Evolutionary conservation across 2,888 invertebrate species (phyloP), one percentile per base, ranked within the genome.

Genomic region (Chrysolina oricalcia): DNA sequence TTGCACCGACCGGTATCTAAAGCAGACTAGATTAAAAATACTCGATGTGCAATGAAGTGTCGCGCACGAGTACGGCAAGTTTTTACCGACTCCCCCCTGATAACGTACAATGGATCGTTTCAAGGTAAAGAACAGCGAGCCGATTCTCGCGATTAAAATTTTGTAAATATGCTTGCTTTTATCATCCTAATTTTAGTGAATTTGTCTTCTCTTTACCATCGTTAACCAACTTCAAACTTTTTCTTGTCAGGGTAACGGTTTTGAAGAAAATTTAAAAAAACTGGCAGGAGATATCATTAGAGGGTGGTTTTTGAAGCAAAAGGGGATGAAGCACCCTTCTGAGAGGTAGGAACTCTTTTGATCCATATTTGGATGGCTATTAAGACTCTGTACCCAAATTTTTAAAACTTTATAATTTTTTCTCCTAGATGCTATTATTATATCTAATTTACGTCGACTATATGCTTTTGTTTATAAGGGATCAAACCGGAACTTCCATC

Each of bases 71-170:
- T 56, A 56, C 56, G 56, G 56, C 56, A 56, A 56, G 56, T 13
- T 56, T 56, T 56, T 56, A 56, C 23, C 62, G 23, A 19, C 62
- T 27, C 35, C 13, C 27, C 62, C 62, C 62, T 35, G 62, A 62
- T 21, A 62, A 62, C 62, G 23, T 62, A 62, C 35, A 62, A 62
- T 62, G 62, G 62, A 62, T 62, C 62, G 62, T 62, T 62, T 27
- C 62, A 62, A 62, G 62, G 62, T 62, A 62, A 62, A 62, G 62
- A 62, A 62, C 15, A 62, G 62, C 8, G 27, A 62, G 62, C 62
- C 62, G 62, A 62, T 35, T 62, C 35, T 62, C 62, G 62, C 35
- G 62, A 62, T 21, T 62, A 62, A 62, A 62, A 62, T 19, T 62
- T 62, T 62, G 62, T 62, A 15, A 21, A 62, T 62, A 62, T 59